Evolutionary conservation across 2,888 invertebrate species (phyloP).

Genomic region (Invenusta paracnida): DNA sequence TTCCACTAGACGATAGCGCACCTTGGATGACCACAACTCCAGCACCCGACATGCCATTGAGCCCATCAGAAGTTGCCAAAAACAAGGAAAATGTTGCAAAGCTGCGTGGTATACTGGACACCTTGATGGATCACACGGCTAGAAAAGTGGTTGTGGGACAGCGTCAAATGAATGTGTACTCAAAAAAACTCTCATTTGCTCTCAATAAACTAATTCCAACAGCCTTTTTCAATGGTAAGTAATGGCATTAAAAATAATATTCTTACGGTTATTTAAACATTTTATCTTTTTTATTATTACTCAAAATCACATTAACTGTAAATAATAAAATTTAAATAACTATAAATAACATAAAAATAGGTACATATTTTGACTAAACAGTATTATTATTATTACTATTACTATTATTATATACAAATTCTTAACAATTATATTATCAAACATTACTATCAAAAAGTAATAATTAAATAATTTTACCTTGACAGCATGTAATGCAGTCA

Average conservation of each 20-base stretch:
- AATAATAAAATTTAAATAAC: neutral
- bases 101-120: neutral
- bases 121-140: neutral
- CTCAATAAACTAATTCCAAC: neutral
- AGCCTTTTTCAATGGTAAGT: neutral
- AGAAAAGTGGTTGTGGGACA: neutral
- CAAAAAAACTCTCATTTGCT: neutral
- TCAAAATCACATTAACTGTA: neutral
- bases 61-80: neutral
- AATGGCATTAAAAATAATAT: too few relatives aligned
- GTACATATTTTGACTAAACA: too few relatives aligned
- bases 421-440: too few relatives aligned
- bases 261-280: too few relatives aligned
- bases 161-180: neutral
- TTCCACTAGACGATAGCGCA: neutral
- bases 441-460: too few relatives aligned
- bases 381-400: too few relatives aligned
- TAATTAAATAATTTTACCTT: too few relatives aligned
- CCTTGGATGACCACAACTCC: neutral
- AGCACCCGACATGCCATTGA: neutral
- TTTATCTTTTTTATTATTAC: too few relatives aligned
- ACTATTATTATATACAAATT: too few relatives aligned
- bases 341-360: too few relatives aligned
- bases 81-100: neutral
- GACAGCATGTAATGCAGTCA: too few relatives aligned